These are phyloP conservation scores for Corella eumyota DNA, from an alignment of 23 tunicate genomes.

Conservation along the genomic window DNA sequence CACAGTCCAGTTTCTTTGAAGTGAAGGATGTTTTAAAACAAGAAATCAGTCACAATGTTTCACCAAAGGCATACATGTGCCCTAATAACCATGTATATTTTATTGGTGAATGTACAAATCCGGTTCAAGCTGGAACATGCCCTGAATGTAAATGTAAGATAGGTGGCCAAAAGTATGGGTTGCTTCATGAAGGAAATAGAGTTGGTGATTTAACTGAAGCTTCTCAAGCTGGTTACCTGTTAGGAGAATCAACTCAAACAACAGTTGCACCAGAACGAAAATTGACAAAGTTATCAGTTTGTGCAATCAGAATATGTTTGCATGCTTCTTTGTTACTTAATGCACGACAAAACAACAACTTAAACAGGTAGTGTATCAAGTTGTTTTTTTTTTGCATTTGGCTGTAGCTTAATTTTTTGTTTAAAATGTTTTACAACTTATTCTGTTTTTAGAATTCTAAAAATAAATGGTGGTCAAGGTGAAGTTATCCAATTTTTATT, in stretches of 20 bases:
- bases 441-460: slow-evolving; percentile 3
- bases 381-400: not conserved
- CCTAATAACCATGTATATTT: slow-evolving; percentile 70
- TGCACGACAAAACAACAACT: not conserved
- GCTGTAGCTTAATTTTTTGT: not conserved
- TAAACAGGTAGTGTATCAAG: not conserved
- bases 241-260: not conserved
- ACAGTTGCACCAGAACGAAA: slow-evolving; percentile 23
- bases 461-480: slow-evolving; percentile 3
- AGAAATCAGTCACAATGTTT: slow-evolving; percentile 6
- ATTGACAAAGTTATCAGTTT: slow-evolving; percentile 24
- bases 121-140: slow-evolving; percentile 40
- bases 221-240: slow-evolving; percentile 61
- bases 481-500: slow-evolving; percentile 5
- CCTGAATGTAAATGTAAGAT: slow-evolving; percentile 48
- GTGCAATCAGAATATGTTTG: slow-evolving; percentile 21
- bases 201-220: slow-evolving; percentile 25
- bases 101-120: slow-evolving; percentile 45
- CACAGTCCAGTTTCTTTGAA: slow-evolving; percentile 19
- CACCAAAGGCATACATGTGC: slow-evolving; percentile 38
- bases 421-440: too few relatives aligned
- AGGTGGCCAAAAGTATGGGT: slow-evolving; percentile 28
- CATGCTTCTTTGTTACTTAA: slow-evolving; percentile 33
- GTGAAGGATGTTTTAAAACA: slow-evolving; percentile 19
- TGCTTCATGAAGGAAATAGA: slow-evolving; percentile 26